Evolutionary conservation across 2,888 invertebrate genomes (phyloP).

Genomic region (Sycophila texana): DNA sequence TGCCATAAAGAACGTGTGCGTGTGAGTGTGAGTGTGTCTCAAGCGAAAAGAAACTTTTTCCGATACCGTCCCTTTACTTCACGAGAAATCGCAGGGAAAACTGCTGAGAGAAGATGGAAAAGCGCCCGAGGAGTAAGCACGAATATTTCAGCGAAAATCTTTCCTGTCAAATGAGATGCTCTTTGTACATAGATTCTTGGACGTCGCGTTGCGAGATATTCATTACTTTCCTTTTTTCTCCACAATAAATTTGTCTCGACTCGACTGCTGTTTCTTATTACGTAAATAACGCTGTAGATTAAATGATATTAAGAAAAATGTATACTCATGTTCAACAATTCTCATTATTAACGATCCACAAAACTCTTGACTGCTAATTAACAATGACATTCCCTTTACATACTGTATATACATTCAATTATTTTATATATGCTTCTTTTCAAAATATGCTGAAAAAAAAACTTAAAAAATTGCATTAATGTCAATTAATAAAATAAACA

Average conservation of each 20-base stretch:
- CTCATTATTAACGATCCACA: no score
- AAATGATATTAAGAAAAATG: not conserved
- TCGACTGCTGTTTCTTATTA: not conserved
- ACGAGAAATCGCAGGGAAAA: not conserved
- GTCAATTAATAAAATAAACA: no score
- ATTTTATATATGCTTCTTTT: no score
- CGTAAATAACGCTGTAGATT: not conserved
- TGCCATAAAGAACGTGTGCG: no score
- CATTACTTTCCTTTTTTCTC: conserved; percentile 20
- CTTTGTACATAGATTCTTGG: not conserved
- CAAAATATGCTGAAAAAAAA: no score
- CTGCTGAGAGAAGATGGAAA: conserved; percentile 3
- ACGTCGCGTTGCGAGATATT: not conserved
- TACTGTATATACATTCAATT: no score
- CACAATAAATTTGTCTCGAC: conserved; percentile 13
- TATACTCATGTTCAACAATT: not conserved
- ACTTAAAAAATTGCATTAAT: no score
- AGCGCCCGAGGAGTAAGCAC: conserved; percentile 6
- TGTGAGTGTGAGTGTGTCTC: no score
- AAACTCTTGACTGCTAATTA: no score
- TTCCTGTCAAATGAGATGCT: conserved; percentile 14
- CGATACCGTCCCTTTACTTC: not conserved
- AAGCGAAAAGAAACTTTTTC: not conserved
- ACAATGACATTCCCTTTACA: no score
- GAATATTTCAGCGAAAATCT: conserved; percentile 12